Evolutionary conservation across 2,797 vertebrate genomes (phyloP).

Genomic region (Brotula barbata): DNA sequence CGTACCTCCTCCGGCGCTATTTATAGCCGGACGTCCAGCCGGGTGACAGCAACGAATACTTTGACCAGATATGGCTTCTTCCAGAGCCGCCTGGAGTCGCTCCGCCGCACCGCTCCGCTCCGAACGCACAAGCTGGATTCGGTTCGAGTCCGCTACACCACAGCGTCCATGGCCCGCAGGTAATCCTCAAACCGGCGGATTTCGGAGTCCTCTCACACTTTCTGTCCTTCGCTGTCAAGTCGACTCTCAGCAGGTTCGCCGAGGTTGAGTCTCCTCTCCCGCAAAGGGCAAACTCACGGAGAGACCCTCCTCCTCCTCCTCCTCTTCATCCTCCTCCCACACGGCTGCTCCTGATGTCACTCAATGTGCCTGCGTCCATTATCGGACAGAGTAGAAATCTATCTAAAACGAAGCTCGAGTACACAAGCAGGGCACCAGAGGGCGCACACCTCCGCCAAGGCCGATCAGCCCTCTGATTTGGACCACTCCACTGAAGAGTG

Average conservation of each 20-base stretch:
- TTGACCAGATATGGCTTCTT: conserved; percentile 91
- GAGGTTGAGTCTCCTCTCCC: conserved; percentile 64
- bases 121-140: conserved; percentile 30
- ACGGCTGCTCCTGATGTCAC: conserved; percentile 73
- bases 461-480: too few species aligned
- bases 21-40: conserved; percentile 84
- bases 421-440: too few species aligned
- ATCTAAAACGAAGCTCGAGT: too few species aligned
- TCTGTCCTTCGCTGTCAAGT: conserved; percentile 21
- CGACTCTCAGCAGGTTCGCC: conserved; percentile 12
- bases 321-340: conserved; percentile 22
- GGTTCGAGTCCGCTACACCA: conserved; percentile 16
- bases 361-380: conserved; percentile 8
- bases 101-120: conserved; percentile 34
- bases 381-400: conserved; percentile 33
- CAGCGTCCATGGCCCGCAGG: conserved; percentile 40
- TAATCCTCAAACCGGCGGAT: conserved; percentile 29
- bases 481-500: too few species aligned
- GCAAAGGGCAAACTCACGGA: conserved; percentile 68
- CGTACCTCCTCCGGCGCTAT: conserved; percentile 84
- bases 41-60: conserved; percentile 87
- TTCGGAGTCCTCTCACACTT: conserved; percentile 5
- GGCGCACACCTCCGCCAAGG: too few species aligned
- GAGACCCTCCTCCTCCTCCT: conserved; percentile 44
- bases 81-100: conserved; percentile 70